These are phyloP conservation scores for Drosophila ananassae DNA, from an alignment of 1,140 invertebrate genomes.

Conservation along the genomic window DNA sequence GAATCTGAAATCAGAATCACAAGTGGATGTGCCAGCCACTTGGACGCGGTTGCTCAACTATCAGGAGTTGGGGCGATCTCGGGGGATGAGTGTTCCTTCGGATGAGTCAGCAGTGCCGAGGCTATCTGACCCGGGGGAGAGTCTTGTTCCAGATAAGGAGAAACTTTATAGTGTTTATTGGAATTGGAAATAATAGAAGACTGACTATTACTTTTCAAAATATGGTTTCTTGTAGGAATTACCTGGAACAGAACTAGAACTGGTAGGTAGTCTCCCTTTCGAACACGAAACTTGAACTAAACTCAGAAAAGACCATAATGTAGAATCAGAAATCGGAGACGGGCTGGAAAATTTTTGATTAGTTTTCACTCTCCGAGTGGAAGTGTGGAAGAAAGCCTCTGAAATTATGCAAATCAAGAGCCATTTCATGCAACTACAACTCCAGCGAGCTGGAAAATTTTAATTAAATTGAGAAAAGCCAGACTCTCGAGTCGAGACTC, in stretches of 20 bases:
- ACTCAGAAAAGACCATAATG: not conserved
- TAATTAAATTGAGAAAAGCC: slow-evolving; percentile 73
- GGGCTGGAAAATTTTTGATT: slow-evolving; percentile 29
- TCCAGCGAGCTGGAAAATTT: slow-evolving; percentile 75
- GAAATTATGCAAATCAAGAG: slow-evolving; percentile 71
- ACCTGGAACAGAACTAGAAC: not conserved
- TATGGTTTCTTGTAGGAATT: not conserved
- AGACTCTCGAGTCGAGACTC: slow-evolving; percentile 49
- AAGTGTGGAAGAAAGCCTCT: slow-evolving; percentile 38
- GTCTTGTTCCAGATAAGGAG: not conserved
- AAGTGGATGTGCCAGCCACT: slow-evolving; percentile 32
- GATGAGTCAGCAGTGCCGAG: slow-evolving; percentile 41
- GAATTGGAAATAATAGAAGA: slow-evolving; percentile 14
- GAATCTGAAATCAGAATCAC: slow-evolving; percentile 19
- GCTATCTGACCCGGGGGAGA: not conserved
- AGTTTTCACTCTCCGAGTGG: slow-evolving; percentile 26
- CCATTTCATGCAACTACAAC: slow-evolving; percentile 66
- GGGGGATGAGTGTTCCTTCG: slow-evolving; percentile 37
- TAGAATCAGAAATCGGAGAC: not conserved
- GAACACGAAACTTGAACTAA: not conserved
- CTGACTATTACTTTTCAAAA: not conserved
- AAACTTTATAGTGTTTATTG: slow-evolving; percentile 22
- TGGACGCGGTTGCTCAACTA: slow-evolving; percentile 52
- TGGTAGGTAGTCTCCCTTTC: not conserved
- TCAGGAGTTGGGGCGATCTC: slow-evolving; percentile 1